Evolutionary conservation across 2,797 vertebrate genomes (phyloP), one percentile per base, ranked within the genome.

Genomic region (Gallinago nigripennis): DNA sequence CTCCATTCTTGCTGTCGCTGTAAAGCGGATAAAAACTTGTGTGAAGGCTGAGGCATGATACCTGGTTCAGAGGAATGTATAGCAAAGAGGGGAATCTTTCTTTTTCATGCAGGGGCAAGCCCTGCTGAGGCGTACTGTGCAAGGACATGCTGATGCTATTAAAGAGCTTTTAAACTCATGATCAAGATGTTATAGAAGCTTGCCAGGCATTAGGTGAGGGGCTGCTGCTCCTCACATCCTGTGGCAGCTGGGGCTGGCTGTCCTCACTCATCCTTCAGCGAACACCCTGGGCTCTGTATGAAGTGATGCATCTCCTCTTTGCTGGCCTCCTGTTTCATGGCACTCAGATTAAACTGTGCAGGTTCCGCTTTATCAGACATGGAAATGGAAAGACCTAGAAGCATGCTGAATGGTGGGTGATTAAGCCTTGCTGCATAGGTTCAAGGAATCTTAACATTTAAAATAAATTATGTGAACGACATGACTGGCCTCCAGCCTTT

Each of bases 401-500:
- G 17, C 3, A 16, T 33, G 27, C 24, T 71, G 35, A 82, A 48
- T 2, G 3, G 31, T 43, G 61, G 2, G 25, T 43, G 61, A 24
- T 60, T 37, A 28, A 48, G 12, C 15, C 33, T 88, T 33, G 18
- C 33, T 69, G 46, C 61, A 57, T 57, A 69, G 6, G 25, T 48
- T 72, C 46, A 18, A 69, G 45, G 24, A 43, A 66, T 8, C 9
- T 46, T 58, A 35, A 30, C 30, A 11, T 28, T 66, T 66, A 70
- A 90, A 93, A 69, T 51, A n/a, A 60, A 53, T 37, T 35, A 12
- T 4, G 5, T 25, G 27, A 48, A n/a, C 0, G 0, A 27, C 0
- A 0, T n/a, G 33, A 80, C 25, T 57, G 17, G 21, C 78, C 20
- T 81, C 39, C 61, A 86, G 60, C 8, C 16, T 81, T 78, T 60